These are phyloP conservation scores for Corynorhinus townsendii DNA, from an alignment of 2,113 vertebrate species.

Conservation along the genomic window DNA sequence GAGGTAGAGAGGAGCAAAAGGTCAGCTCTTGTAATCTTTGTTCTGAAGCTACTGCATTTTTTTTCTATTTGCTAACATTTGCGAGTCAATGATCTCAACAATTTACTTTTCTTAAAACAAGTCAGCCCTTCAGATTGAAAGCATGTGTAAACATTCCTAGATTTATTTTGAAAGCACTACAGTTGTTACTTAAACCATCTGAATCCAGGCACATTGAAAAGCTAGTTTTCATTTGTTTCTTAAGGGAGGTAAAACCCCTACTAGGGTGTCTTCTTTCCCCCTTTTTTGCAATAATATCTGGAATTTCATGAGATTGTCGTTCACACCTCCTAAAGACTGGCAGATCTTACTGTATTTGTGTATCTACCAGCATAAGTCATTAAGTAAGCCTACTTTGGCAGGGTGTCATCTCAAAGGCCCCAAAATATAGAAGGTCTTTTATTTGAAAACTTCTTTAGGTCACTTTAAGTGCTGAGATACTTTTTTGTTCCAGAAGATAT, in stretches of 20 bases:
- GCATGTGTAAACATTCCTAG: not conserved
- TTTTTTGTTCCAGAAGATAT: conserved; percentile 1
- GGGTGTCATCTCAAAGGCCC: not conserved
- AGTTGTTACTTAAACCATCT: conserved; percentile 18
- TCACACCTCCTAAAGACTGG: not conserved
- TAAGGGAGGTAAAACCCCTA: not conserved
- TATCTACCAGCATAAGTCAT: not conserved
- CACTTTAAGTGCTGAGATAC: conserved; percentile 4
- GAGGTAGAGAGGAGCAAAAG: not conserved
- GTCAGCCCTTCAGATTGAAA: not conserved
- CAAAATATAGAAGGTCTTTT: not conserved
- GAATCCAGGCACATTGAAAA: not conserved
- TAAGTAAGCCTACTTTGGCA: not conserved
- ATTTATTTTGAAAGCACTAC: conserved; percentile 16
- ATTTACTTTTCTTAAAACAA: conserved; percentile 22
- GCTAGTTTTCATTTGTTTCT: not conserved
- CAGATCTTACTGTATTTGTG: not conserved
- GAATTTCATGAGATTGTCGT: not conserved
- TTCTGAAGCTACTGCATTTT: not conserved
- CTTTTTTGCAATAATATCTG: not conserved
- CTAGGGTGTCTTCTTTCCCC: not conserved
- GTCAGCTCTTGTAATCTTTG: not conserved
- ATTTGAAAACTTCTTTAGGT: conserved; percentile 14
- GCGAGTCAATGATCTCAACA: conserved; percentile 12
- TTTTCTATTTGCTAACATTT: not conserved